These are phyloP conservation scores for Tetragonisca angustula DNA, from an alignment of 2,888 invertebrate genomes.

Conservation along the genomic window DNA sequence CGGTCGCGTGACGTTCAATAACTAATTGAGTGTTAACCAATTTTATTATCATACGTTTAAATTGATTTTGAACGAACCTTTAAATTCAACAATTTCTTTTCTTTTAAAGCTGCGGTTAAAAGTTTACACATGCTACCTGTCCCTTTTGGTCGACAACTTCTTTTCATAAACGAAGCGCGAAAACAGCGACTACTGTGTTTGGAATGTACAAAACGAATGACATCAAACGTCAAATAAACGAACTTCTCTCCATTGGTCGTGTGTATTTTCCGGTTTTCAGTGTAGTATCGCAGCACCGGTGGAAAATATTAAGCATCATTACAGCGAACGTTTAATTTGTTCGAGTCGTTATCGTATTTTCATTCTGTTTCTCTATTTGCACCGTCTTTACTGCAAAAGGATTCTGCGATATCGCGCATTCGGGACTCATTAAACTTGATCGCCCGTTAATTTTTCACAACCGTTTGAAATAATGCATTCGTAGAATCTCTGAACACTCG, in stretches of 20 bases:
- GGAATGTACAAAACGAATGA: conserved; percentile 3
- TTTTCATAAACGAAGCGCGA: background rate
- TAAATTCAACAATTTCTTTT: background rate
- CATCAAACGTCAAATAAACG: conserved; percentile 27
- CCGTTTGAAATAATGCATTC: background rate
- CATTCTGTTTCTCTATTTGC: background rate
- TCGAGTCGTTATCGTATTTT: background rate
- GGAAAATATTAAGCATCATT: background rate
- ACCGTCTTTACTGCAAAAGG: background rate
- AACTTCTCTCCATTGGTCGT: background rate
- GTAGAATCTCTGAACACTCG: background rate
- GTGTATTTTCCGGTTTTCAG: background rate
- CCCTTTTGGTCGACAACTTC: background rate
- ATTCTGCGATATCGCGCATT: background rate
- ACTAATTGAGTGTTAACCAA: too few relatives aligned
- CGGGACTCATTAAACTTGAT: conserved; percentile 26
- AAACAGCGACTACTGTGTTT: background rate
- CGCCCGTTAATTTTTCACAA: conserved; percentile 9
- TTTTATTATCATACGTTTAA: too few relatives aligned
- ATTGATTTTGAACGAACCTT: background rate
- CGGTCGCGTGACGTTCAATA: too few relatives aligned
- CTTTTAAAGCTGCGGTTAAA: background rate
- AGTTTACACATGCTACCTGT: conserved; percentile 12
- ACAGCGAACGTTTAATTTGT: background rate
- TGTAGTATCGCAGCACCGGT: background rate